phyloP scores from a whole-genome alignment of 2,888 invertebrate genomes.

The Drosophila rellima region DNA sequence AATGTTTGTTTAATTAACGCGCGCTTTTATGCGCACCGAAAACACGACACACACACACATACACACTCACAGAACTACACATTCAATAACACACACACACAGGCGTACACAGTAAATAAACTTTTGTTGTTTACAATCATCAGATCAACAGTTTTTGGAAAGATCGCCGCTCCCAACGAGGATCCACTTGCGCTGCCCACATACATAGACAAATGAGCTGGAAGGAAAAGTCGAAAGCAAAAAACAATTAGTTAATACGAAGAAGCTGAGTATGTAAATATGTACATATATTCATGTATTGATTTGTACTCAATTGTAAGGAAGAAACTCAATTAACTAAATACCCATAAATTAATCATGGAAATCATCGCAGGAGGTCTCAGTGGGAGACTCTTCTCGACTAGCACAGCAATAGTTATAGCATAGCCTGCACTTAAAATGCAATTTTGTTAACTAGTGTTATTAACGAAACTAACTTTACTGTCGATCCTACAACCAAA shows the following conservation, averaged over 20 bases:
- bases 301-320: background rate
- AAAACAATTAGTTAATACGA: slow-evolving; percentile 11
- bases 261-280: background rate
- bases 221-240: background rate
- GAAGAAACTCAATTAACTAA: background rate
- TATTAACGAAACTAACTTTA: background rate
- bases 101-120: slow-evolving; percentile 24
- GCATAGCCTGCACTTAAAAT: too few relatives aligned
- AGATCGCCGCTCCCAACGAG: slow-evolving; percentile 26
- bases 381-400: background rate
- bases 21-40: slow-evolving; percentile 37
- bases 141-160: slow-evolving; percentile 13
- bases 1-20: slow-evolving; percentile 56
- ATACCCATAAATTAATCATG: background rate
- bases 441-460: too few relatives aligned
- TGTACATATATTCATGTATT: background rate
- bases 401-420: background rate
- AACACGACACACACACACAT: slow-evolving; percentile 24
- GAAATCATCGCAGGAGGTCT: background rate
- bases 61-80: background rate
- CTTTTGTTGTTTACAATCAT: slow-evolving; percentile 33
- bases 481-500: background rate
- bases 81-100: background rate
- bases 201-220: slow-evolving; percentile 10
- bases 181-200: slow-evolving; percentile 19